A percentile compares a stretch with the other conserved stretches of the same genome.
phyloP scores from a whole-genome alignment of 2,113 vertebrate genomes.

The Sakesphorus luctuosus region DNA sequence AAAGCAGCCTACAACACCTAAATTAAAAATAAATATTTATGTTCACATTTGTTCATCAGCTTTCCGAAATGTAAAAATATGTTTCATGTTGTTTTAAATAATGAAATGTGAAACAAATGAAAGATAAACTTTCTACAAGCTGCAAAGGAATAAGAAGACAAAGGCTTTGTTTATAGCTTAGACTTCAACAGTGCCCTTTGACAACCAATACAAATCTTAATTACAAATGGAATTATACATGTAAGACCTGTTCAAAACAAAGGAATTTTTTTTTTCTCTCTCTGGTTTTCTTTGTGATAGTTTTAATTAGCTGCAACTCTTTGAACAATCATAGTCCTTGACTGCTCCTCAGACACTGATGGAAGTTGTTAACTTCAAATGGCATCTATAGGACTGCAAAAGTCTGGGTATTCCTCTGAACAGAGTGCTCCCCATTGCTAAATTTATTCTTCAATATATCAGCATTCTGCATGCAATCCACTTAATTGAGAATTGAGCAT shows the following conservation, averaged over 20 bases:
- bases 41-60: slow-evolving; percentile 71
- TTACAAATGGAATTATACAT: slow-evolving; percentile 77
- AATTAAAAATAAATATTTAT: slow-evolving; percentile 77
- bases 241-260: slow-evolving; percentile 60
- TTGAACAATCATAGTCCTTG: slow-evolving; percentile 56
- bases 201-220: slow-evolving; percentile 66
- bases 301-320: slow-evolving; percentile 69
- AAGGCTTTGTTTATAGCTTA: slow-evolving; percentile 73
- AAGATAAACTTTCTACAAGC: slow-evolving; percentile 74
- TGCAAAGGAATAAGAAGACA: slow-evolving; percentile 60
- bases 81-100: slow-evolving; percentile 75
- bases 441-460: background rate
- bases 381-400: slow-evolving; percentile 22
- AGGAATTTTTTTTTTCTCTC: slow-evolving; percentile 10
- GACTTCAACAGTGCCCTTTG: slow-evolving; percentile 63
- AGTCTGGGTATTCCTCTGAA: slow-evolving; percentile 17
- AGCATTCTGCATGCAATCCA: slow-evolving; percentile 4
- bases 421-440: background rate
- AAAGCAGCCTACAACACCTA: slow-evolving; percentile 59
- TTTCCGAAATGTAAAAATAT: slow-evolving; percentile 64
- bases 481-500: background rate
- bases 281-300: slow-evolving; percentile 61
- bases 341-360: slow-evolving; percentile 48
- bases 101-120: slow-evolving; percentile 74
- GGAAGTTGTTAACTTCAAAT: slow-evolving; percentile 65